phyloP scores from a whole-genome alignment of 92 coral and sea anemone genomes.

The Scolanthus callimorphus region DNA sequence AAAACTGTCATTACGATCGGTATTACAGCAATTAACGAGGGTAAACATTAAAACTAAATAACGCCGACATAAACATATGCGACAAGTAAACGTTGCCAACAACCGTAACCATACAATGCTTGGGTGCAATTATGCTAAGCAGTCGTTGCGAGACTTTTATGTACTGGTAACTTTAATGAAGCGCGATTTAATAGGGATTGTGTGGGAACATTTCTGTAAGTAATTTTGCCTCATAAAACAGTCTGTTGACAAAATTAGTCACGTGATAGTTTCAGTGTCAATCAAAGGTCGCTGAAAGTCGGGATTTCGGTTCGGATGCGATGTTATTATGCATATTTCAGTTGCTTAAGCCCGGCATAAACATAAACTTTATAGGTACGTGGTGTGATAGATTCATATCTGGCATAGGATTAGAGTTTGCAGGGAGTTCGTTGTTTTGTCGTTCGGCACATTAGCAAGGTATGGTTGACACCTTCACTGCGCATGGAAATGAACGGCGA shows the following conservation, averaged over 20 bases:
- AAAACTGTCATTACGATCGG: no score
- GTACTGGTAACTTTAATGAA: no score
- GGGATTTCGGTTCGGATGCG: background rate
- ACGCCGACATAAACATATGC: background rate
- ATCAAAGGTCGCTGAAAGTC: constrained; percentile 17
- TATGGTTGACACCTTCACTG: background rate
- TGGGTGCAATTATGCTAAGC: no score
- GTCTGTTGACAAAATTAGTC: constrained; percentile 35
- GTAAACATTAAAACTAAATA: background rate
- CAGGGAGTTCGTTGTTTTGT: background rate
- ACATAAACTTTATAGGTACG: background rate
- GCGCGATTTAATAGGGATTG: background rate
- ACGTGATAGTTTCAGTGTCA: constrained; percentile 42
- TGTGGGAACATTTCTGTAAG: background rate
- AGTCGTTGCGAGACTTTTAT: no score
- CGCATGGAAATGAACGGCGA: background rate
- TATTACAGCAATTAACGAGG: background rate
- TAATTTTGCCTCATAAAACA: constrained; percentile 1
- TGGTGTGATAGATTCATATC: background rate
- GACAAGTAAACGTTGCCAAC: no score
- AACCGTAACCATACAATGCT: no score
- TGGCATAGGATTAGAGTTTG: background rate
- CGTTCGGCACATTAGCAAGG: background rate
- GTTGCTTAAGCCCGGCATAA: background rate
- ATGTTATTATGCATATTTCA: background rate